Evolutionary conservation across 2,888 invertebrate genomes (phyloP), one percentile per base, ranked within the genome.

Genomic region (Listrodromus nycthemerus): DNA sequence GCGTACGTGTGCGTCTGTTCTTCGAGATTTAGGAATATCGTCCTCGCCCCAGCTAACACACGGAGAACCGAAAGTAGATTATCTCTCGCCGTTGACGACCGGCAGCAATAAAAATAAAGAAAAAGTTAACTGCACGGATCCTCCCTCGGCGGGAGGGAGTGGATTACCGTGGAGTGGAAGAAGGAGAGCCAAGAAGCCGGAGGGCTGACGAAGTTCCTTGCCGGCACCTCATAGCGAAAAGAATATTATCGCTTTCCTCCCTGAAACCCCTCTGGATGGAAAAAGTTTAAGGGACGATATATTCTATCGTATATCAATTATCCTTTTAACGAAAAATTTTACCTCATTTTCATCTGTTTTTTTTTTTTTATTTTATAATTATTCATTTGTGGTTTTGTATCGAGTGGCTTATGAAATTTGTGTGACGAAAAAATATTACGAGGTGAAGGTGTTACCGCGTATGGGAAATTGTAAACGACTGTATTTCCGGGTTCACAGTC

Each of bases 21-120:
- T 45, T 41, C 58, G 61, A 73, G 55, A 73, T 73, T 73, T 73
- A 73, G 41, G 73, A 45, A 45, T 71, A 71, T 58, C 41, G 37
- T 41, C 71, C 71, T 21, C 27, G 37, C 61, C 58, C 52, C 16
- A 73, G 73, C 61, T 73, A 61, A 30, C 61, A 45, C 52, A 52
- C 27, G 24, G 73, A 73, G 41, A n/a, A 73, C 19, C 10, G 73
- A 58, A 73, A 27, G 41, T 45, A 52, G 55, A 55, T 55, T 55
- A 55, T 55, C 33, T 33, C 55, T 61, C 41, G 21, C 58, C 55
- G 55, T 58, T 27, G 73, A 24, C 24, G 4, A 45, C 16, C 24
- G 45, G 8, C 21, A 4, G 8, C 24, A 55, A 24, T 24, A 55
- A 21, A 55, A 55, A 55, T 10, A 55, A 55, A 73, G 45, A 58